A percentile compares a stretch with the other conserved stretches of the same genome.
Conservation (phyloP, 1,140 invertebrate species). For the Drosophila novamexicana region DNA sequence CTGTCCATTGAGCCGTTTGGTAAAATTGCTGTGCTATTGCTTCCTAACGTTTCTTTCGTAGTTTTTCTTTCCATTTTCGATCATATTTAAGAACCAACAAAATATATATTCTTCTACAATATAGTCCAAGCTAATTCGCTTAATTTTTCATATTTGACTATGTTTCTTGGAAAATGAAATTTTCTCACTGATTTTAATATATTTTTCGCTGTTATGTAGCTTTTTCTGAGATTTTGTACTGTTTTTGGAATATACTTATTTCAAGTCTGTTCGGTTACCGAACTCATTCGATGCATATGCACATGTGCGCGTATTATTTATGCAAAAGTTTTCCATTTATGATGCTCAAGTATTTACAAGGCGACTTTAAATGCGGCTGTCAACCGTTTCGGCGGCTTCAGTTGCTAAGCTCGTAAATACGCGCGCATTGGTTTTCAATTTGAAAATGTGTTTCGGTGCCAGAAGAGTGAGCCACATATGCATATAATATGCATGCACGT, state of each 20-base stretch:
- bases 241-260: no score
- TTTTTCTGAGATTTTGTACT: no score
- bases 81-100: no score
- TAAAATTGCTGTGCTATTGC: background rate
- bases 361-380: slow-evolving; percentile 14
- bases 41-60: background rate
- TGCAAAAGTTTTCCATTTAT: slow-evolving; percentile 20
- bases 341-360: slow-evolving; percentile 31
- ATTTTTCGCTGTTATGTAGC: no score
- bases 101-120: no score
- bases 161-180: no score
- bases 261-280: no score
- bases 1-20: slow-evolving; percentile 40
- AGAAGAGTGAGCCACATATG: slow-evolving; percentile 22
- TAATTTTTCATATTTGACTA: no score
- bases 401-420: slow-evolving; percentile 35
- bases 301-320: slow-evolving; percentile 1
- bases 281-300: background rate
- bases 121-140: no score
- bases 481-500: slow-evolving; percentile 17
- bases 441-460: slow-evolving; percentile 38
- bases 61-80: no score
- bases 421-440: slow-evolving; percentile 66
- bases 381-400: slow-evolving; percentile 13
- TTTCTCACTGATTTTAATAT: no score